Evolutionary conservation across 2,113 vertebrate genomes (phyloP).

Genomic region (Canis aureus): DNA sequence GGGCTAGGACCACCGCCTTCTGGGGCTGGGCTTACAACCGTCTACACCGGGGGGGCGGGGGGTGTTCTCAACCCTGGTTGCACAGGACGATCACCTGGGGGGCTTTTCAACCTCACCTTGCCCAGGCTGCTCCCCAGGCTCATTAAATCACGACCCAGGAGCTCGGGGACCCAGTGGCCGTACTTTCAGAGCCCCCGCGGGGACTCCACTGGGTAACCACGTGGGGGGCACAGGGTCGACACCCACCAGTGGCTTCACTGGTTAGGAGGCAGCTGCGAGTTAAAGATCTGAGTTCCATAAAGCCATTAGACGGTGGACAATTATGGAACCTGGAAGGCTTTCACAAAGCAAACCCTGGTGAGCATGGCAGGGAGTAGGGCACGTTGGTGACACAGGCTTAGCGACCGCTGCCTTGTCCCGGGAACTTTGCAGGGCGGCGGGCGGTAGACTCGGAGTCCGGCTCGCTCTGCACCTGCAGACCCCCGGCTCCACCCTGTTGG

Average conservation of each 20-base stretch:
- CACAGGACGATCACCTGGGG: not conserved
- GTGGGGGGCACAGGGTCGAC: not conserved
- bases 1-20: not conserved
- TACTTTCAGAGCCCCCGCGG: not conserved
- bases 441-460: not conserved
- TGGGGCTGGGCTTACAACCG: not conserved
- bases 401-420: not conserved
- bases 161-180: not conserved
- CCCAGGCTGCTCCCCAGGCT: not conserved
- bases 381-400: not conserved
- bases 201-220: not conserved
- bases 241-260: not conserved
- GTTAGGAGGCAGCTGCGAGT: not conserved
- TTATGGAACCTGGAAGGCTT: conserved; percentile 36
- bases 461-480: not conserved
- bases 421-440: not conserved
- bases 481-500: too few species aligned
- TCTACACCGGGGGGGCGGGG: not conserved
- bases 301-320: not conserved
- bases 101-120: not conserved
- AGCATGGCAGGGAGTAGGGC: not conserved
- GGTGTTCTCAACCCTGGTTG: not conserved
- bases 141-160: not conserved
- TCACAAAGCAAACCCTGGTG: conserved; percentile 13
- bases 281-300: not conserved